A percentile compares a stretch with the other conserved stretches of the same genome.
Conservation (phyloP, 2,888 invertebrate species). For the Pristionchus japonicus region DNA sequence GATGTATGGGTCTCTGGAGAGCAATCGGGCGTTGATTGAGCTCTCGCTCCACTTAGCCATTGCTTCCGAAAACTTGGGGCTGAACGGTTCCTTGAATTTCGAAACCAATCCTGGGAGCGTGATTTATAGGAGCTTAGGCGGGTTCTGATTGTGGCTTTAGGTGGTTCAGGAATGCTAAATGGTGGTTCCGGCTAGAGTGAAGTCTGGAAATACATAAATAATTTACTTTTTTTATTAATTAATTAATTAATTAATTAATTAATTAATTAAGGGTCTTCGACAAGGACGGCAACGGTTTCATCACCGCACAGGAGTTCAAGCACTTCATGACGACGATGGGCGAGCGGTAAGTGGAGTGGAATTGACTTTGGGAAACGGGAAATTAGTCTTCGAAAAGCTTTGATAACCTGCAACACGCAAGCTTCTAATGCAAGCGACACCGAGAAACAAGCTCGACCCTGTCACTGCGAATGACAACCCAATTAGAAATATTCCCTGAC, state of each 20-base stretch:
- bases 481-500: background rate
- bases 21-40: background rate
- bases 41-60: background rate
- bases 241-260: background rate
- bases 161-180: background rate
- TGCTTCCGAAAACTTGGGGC: no score
- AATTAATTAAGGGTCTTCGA: slow-evolving; percentile 71
- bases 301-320: slow-evolving; percentile 75
- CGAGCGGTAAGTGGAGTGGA: slow-evolving; percentile 51
- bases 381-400: no score
- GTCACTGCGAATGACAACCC: background rate
- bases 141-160: background rate
- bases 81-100: no score
- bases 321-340: slow-evolving; percentile 75
- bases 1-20: background rate
- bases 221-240: background rate
- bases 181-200: background rate
- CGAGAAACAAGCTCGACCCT: background rate
- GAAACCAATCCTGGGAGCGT: background rate
- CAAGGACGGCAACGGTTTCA: slow-evolving; percentile 75
- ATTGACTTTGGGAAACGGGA: no score
- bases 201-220: background rate
- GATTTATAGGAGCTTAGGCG: background rate
- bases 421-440: background rate
- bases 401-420: no score